phyloP scores from a whole-genome alignment of 2,113 vertebrate species.

The Dasyprocta punctata region DNA sequence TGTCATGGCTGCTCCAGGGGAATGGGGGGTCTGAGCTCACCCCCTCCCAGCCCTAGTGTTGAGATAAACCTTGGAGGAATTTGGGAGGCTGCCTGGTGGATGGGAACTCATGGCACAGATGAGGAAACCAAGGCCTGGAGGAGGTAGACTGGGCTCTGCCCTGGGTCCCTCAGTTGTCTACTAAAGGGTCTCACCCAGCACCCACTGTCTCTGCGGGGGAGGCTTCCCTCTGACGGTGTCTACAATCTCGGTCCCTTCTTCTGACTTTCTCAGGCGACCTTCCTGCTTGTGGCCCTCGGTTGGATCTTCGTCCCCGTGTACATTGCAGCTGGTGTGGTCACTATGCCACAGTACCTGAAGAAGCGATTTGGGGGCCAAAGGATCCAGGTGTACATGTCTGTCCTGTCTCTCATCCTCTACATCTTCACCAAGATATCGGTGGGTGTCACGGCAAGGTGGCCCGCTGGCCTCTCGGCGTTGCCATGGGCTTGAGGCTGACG shows the following conservation, averaged over 20 bases:
- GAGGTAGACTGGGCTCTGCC: background rate
- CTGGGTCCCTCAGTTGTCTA: background rate
- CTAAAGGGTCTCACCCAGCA: background rate
- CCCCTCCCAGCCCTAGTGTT: background rate
- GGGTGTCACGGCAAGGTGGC: constrained; percentile 65
- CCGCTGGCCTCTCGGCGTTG: background rate
- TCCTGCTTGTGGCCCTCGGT: constrained; percentile 93
- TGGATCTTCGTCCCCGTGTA: constrained; percentile 97
- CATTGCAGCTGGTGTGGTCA: constrained; percentile 92
- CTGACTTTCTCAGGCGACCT: constrained; percentile 87
- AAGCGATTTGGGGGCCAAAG: constrained; percentile 95
- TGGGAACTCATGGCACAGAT: background rate
- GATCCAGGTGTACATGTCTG: constrained; percentile 93
- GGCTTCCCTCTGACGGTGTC: background rate
- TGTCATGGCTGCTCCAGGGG: background rate
- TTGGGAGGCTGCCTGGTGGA: background rate
- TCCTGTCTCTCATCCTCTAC: constrained; percentile 94
- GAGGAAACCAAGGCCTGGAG: background rate
- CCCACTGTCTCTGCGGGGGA: fast-evolving
- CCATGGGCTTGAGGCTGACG: background rate
- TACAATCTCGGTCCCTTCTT: background rate
- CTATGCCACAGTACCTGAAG: constrained; percentile 94
- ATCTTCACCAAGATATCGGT: constrained; percentile 96
- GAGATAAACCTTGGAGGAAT: background rate
- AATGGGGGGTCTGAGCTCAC: background rate